These are phyloP conservation scores for Cyclargus thomasi DNA, from an alignment of 1,140 invertebrate species.

Conservation along the genomic window DNA sequence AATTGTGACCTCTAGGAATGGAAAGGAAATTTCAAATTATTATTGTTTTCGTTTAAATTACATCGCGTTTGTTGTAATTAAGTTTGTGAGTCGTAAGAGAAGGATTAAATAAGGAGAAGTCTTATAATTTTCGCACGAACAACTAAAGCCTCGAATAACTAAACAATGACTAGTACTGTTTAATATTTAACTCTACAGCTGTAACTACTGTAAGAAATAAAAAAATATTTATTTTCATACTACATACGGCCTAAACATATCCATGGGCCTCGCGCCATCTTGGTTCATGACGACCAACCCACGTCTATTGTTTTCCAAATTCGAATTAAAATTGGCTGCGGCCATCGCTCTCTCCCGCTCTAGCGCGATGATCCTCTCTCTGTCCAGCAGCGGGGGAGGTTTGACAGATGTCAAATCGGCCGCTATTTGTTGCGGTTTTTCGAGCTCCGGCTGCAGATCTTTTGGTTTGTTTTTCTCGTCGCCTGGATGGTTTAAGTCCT, in stretches of 20 bases:
- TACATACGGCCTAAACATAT: slow-evolving; percentile 75
- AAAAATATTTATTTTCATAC: slow-evolving; percentile 67
- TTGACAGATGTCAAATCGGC: slow-evolving; percentile 69
- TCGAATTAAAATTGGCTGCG: slow-evolving; percentile 68
- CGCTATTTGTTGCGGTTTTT: slow-evolving; percentile 53
- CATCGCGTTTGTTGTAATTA: too few relatives aligned
- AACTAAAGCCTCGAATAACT: slow-evolving; percentile 7
- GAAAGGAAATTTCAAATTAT: too few relatives aligned
- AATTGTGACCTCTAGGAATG: too few relatives aligned
- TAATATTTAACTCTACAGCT: slow-evolving; percentile 10
- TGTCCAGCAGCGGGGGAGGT: slow-evolving; percentile 58
- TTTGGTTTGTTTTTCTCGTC: slow-evolving; percentile 58
- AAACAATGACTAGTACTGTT: slow-evolving; percentile 6
- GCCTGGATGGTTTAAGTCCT: slow-evolving; percentile 45
- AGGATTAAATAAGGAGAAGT: too few relatives aligned
- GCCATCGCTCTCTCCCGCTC: slow-evolving; percentile 66
- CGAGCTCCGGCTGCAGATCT: slow-evolving; percentile 44
- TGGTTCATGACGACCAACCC: slow-evolving; percentile 64
- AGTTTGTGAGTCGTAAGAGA: too few relatives aligned
- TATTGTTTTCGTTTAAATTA: too few relatives aligned
- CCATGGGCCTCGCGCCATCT: slow-evolving; percentile 63
- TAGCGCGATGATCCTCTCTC: slow-evolving; percentile 70
- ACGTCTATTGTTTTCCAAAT: slow-evolving; percentile 68
- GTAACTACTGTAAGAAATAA: slow-evolving; percentile 37
- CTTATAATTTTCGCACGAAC: background rate